Evolutionary conservation across 2,888 invertebrate genomes (phyloP).

Genomic region (Miltochrista miniata): DNA sequence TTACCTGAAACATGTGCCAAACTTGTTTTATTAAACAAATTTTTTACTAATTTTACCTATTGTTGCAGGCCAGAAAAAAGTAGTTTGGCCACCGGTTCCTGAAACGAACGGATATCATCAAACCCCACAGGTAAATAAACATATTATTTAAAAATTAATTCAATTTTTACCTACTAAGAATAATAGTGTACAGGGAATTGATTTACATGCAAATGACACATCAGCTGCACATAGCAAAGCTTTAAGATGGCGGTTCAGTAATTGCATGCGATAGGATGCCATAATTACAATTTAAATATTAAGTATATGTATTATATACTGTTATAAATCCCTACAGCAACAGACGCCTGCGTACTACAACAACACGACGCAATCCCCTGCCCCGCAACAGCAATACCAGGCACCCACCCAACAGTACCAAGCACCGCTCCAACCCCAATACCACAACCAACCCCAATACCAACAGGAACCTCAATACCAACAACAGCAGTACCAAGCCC

Average conservation of each 20-base stretch:
- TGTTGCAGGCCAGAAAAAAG: constrained; percentile 91
- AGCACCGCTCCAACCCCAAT: constrained; percentile 44
- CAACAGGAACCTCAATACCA: constrained; percentile 48
- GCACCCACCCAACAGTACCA: constrained; percentile 41
- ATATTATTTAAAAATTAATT: constrained; percentile 5
- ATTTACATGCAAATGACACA: constrained; percentile 47
- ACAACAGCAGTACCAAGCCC: constrained; percentile 77
- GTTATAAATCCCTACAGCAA: constrained; percentile 66
- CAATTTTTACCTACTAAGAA: neutral
- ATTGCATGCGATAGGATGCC: constrained; percentile 51
- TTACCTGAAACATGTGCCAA: too few relatives aligned
- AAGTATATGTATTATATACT: constrained; percentile 46
- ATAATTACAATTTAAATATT: constrained; percentile 18
- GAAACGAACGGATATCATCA: constrained; percentile 86
- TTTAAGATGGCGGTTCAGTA: constrained; percentile 54
- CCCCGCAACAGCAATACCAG: constrained; percentile 42
- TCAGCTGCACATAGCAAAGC: constrained; percentile 69
- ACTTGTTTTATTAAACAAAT: too few relatives aligned
- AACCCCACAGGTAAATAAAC: constrained; percentile 82
- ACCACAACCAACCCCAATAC: constrained; percentile 30
- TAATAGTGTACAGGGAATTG: constrained; percentile 33
- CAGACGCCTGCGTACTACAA: constrained; percentile 74
- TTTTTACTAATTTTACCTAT: constrained; percentile 35
- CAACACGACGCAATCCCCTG: constrained; percentile 74
- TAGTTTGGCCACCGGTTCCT: constrained; percentile 93